phyloP scores from a whole-genome alignment of 2,888 invertebrate genomes.

The Hecatera dysodea region DNA sequence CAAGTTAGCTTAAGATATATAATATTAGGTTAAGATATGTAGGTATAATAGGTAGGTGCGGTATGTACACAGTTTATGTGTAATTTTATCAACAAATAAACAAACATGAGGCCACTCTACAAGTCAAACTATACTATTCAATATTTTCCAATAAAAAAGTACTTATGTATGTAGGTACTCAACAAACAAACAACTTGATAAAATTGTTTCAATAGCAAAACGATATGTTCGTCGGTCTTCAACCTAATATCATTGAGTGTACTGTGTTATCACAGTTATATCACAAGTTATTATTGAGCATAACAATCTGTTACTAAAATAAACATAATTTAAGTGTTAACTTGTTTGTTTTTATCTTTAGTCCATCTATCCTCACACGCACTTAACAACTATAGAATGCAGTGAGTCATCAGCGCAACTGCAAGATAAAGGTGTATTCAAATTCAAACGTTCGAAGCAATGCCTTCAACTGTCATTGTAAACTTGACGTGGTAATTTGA shows the following conservation, averaged over 20 bases:
- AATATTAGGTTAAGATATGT: too few relatives aligned
- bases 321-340: not conserved
- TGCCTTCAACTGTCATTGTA: too few relatives aligned
- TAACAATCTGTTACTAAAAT: slow-evolving; percentile 1
- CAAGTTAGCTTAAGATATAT: too few relatives aligned
- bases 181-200: slow-evolving; percentile 21
- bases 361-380: too few relatives aligned
- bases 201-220: not conserved
- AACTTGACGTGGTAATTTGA: too few relatives aligned
- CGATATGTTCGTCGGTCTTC: slow-evolving; percentile 5
- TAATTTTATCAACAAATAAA: not conserved
- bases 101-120: not conserved
- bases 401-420: too few relatives aligned
- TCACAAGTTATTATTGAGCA: not conserved
- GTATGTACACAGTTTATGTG: too few relatives aligned
- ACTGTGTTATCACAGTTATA: slow-evolving; percentile 12
- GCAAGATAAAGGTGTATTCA: too few relatives aligned
- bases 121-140: not conserved
- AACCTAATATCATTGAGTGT: slow-evolving; percentile 25
- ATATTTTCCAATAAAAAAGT: not conserved
- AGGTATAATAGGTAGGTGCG: too few relatives aligned
- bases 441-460: too few relatives aligned
- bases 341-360: slow-evolving; percentile 12
- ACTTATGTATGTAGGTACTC: not conserved
- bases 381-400: too few relatives aligned